Conservation (phyloP, 2,888 invertebrate species). For the Megastigmus dorsalis region DNA sequence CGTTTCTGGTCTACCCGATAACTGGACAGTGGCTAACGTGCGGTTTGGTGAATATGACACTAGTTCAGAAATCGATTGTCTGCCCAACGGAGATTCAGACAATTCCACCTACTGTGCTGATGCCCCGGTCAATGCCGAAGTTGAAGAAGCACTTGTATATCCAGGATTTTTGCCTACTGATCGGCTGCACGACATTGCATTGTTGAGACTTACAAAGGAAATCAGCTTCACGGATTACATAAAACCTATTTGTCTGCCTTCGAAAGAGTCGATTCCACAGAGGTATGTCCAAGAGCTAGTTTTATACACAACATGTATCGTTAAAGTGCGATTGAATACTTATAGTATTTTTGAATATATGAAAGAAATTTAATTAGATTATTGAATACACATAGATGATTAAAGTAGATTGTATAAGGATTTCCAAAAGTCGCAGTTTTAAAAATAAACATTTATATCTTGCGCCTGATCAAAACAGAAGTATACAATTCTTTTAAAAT, state of each 20-base stretch:
- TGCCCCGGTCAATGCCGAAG: conserved; percentile 77
- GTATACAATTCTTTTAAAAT: too few species aligned
- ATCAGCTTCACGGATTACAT: conserved; percentile 77
- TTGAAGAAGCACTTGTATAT: conserved; percentile 81
- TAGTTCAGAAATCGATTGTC: conserved; percentile 78
- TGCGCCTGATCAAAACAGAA: too few species aligned
- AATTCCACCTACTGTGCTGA: conserved; percentile 76
- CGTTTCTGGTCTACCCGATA: conserved; percentile 80
- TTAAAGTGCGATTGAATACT: too few species aligned
- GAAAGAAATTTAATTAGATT: too few species aligned
- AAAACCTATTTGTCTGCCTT: too few species aligned
- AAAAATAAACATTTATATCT: too few species aligned
- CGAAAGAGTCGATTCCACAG: not conserved
- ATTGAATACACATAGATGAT: too few species aligned
- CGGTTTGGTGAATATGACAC: conserved; percentile 83
- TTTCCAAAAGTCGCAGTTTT: too few species aligned
- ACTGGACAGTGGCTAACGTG: conserved; percentile 79
- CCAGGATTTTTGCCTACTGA: conserved; percentile 69
- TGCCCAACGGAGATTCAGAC: conserved; percentile 69
- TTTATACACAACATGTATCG: too few species aligned
- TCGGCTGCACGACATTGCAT: conserved; percentile 82
- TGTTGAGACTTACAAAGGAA: conserved; percentile 79
- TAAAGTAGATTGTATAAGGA: too few species aligned
- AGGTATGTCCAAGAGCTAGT: too few species aligned
- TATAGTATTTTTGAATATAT: too few species aligned